phyloP scores from a whole-genome alignment of 2,113 vertebrate genomes.

The Atractosteus spatula region DNA sequence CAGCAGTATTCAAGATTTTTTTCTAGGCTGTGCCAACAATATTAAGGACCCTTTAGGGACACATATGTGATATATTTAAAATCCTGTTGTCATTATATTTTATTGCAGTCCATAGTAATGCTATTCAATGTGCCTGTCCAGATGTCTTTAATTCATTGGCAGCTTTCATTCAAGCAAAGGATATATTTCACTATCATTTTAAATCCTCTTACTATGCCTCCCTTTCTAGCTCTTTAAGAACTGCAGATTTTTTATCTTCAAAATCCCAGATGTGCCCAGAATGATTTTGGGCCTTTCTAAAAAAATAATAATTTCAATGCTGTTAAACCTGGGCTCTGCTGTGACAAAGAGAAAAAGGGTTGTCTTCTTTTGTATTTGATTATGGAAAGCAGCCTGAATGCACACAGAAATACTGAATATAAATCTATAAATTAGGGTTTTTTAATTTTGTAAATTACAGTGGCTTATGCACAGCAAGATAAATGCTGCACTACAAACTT shows the following conservation, averaged over 20 bases:
- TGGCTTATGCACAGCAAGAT: slow-evolving; percentile 15
- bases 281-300: no score
- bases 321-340: background rate
- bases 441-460: slow-evolving; percentile 39
- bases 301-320: background rate
- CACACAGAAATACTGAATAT: slow-evolving; percentile 29
- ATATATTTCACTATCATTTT: no score
- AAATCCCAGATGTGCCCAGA: slow-evolving; percentile 17
- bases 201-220: slow-evolving; percentile 24
- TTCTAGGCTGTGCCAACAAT: no score
- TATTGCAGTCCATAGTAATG: no score
- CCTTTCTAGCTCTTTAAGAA: slow-evolving; percentile 30
- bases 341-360: slow-evolving; percentile 37
- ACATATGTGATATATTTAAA: no score
- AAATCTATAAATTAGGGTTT: slow-evolving; percentile 30
- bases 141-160: no score
- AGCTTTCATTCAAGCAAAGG: no score
- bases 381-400: slow-evolving; percentile 46
- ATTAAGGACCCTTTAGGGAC: no score
- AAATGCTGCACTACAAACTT: background rate
- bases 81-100: no score
- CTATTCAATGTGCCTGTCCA: no score
- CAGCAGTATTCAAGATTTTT: no score
- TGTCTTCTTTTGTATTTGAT: slow-evolving; percentile 50
- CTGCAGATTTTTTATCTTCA: slow-evolving; percentile 27